Conservation (phyloP, 2,113 vertebrate genomes). For the Rhinoptilus africanus region DNA sequence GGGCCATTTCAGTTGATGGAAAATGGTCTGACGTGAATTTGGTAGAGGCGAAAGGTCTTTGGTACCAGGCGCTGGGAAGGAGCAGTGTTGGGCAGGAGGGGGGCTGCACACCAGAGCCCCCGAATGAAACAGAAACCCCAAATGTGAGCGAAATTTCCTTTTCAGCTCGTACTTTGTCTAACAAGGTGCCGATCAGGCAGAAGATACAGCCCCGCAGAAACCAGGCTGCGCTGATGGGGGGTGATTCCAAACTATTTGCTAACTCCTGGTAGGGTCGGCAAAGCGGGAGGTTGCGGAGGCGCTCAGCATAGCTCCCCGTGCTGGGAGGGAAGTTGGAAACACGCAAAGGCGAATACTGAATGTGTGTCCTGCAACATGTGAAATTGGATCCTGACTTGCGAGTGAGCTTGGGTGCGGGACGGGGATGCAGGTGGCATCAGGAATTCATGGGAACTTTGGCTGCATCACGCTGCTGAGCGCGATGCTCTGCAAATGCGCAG, state of each 20-base stretch:
- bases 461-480: accelerated
- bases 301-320: neutral
- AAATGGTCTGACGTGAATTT: neutral
- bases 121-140: neutral
- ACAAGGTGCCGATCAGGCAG: accelerated
- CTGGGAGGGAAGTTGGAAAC: neutral
- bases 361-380: too few relatives aligned
- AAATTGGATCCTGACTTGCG: neutral
- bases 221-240: accelerated
- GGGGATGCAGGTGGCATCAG: neutral
- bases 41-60: neutral
- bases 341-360: too few relatives aligned
- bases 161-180: neutral
- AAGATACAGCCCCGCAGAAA: neutral
- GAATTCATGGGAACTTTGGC: neutral
- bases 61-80: neutral
- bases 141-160: neutral
- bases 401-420: neutral
- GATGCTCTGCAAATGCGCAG: neutral
- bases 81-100: neutral
- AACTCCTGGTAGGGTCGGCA: neutral
- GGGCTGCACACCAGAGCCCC: neutral
- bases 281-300: accelerated
- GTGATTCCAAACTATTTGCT: too few relatives aligned
- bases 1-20: neutral